These are phyloP conservation scores for Tribolium castaneum DNA, from an alignment of 1,140 invertebrate species.

Conservation along the genomic window DNA sequence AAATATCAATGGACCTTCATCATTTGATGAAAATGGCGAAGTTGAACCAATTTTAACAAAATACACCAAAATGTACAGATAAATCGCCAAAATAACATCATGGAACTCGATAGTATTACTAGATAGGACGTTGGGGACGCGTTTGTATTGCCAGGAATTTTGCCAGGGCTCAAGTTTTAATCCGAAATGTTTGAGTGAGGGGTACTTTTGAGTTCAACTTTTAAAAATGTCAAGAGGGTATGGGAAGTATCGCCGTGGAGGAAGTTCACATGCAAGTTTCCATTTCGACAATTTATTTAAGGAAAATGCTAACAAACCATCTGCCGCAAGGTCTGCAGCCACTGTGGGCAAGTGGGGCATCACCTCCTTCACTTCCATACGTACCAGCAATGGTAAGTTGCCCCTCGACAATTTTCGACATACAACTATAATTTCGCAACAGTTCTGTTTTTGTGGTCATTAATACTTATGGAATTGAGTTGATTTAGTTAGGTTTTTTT, in stretches of 20 bases:
- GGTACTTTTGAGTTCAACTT: background rate
- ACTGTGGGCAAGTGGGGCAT: conserved; percentile 94
- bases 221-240: conserved; percentile 69
- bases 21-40: conserved; percentile 47
- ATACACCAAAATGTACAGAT: background rate
- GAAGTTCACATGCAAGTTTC: conserved; percentile 70
- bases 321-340: conserved; percentile 87
- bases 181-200: background rate
- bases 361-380: conserved; percentile 90
- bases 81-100: background rate
- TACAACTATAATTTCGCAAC: no score
- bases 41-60: conserved; percentile 35
- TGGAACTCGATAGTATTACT: background rate
- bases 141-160: background rate
- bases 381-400: conserved; percentile 80
- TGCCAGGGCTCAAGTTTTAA: background rate
- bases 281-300: conserved; percentile 83
- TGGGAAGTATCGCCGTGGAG: conserved; percentile 70
- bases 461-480: no score
- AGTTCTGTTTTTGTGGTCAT: no score
- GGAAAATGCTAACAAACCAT: conserved; percentile 88
- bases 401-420: no score
- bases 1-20: conserved; percentile 5
- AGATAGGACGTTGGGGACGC: background rate
- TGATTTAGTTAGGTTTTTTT: no score